phyloP scores from a whole-genome alignment of 92 coral and sea anemone species.

The Parazoanthus darwini region DNA sequence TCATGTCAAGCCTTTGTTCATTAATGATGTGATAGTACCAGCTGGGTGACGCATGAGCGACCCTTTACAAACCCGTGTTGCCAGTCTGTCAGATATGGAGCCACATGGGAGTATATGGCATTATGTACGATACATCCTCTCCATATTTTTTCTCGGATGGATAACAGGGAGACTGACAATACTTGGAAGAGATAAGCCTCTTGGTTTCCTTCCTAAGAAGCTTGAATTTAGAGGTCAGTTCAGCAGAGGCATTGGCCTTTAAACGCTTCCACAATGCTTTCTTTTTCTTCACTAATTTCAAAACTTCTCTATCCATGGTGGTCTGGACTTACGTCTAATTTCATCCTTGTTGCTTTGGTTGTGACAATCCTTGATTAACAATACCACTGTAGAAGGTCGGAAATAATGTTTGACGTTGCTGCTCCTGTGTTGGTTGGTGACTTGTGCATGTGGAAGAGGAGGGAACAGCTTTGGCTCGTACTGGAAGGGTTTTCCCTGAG shows the following conservation, averaged over 20 bases:
- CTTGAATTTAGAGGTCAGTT: slow-evolving; percentile 48
- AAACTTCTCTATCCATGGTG: slow-evolving; percentile 61
- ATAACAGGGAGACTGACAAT: slow-evolving; percentile 40
- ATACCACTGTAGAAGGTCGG: background rate
- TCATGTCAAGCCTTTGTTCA: slow-evolving; percentile 51
- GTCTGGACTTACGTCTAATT: slow-evolving; percentile 47
- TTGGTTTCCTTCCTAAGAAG: slow-evolving; percentile 54
- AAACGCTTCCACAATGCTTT: slow-evolving; percentile 7
- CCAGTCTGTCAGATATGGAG: slow-evolving; percentile 31
- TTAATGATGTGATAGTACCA: slow-evolving; percentile 45
- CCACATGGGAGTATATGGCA: slow-evolving; percentile 38
- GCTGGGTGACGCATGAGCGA: slow-evolving; percentile 51
- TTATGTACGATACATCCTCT: slow-evolving; percentile 28
- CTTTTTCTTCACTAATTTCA: slow-evolving; percentile 53
- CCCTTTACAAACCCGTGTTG: slow-evolving; percentile 50
- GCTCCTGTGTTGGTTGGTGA: background rate
- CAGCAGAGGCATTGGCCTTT: slow-evolving; percentile 48
- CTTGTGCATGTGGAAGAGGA: slow-evolving; percentile 4
- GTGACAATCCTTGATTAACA: background rate
- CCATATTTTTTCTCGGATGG: slow-evolving; percentile 45
- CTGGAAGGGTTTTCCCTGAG: too few species aligned
- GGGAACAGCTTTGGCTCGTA: background rate
- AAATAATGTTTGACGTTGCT: background rate
- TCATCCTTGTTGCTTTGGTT: background rate
- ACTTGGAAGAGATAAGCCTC: slow-evolving; percentile 63